These are phyloP conservation scores for Helleia helle DNA, from an alignment of 2,888 invertebrate genomes.

Conservation along the genomic window DNA sequence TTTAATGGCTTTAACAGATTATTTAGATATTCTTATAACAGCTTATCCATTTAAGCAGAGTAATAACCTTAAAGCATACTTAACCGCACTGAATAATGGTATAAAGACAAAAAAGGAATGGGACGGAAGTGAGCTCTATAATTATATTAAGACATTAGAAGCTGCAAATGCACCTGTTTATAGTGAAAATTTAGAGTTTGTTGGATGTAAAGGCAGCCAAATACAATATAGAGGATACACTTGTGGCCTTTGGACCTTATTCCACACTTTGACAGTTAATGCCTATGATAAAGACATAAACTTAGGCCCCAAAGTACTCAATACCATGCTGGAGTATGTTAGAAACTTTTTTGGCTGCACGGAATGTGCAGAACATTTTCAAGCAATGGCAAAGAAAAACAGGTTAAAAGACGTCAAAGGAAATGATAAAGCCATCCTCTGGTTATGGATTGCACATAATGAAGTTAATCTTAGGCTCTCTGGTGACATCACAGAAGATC, in stretches of 20 bases:
- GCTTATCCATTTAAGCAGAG: slow-evolving; percentile 83
- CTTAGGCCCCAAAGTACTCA: slow-evolving; percentile 81
- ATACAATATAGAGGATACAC: slow-evolving; percentile 88
- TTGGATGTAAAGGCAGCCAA: slow-evolving; percentile 88
- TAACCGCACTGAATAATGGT: slow-evolving; percentile 76
- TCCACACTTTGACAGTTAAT: slow-evolving; percentile 92
- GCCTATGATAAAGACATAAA: slow-evolving; percentile 69
- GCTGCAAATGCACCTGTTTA: slow-evolving; percentile 71
- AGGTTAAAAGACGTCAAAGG: slow-evolving; percentile 80
- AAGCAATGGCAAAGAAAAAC: slow-evolving; percentile 84
- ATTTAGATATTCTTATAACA: slow-evolving; percentile 79
- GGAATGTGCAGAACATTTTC: slow-evolving; percentile 92
- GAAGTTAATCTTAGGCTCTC: slow-evolving; percentile 91
- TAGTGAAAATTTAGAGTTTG: slow-evolving; percentile 73
- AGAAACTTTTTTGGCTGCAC: slow-evolving; percentile 95
- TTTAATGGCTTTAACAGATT: slow-evolving; percentile 81
- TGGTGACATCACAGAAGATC: slow-evolving; percentile 92
- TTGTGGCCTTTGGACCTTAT: slow-evolving; percentile 95
- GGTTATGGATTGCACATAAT: slow-evolving; percentile 97
- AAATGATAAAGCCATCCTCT: slow-evolving; percentile 85
- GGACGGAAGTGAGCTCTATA: slow-evolving; percentile 74
- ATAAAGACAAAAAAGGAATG: slow-evolving; percentile 61
- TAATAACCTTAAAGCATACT: slow-evolving; percentile 75
- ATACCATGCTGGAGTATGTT: slow-evolving; percentile 90
- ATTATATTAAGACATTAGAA: slow-evolving; percentile 71